Evolutionary conservation across 2,113 vertebrate genomes (phyloP).

Genomic region (Oenanthe oenanthe): DNA sequence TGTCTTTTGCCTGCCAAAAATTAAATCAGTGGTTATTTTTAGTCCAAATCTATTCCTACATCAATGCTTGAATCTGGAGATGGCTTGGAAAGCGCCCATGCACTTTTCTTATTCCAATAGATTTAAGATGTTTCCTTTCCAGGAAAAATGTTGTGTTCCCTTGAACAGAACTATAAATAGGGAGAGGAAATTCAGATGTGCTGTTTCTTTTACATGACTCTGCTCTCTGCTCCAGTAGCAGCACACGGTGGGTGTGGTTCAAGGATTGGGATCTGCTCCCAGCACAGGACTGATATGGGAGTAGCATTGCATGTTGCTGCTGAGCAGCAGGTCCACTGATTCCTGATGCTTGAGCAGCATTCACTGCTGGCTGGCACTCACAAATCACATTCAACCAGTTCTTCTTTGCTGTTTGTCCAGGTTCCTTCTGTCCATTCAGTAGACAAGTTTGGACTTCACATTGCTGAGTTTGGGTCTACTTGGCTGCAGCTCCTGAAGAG

Average conservation of each 20-base stretch:
- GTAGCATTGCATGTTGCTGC: not conserved
- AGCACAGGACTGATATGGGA: not conserved
- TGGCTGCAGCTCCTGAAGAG: not conserved
- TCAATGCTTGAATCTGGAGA: not conserved
- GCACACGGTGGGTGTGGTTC: not conserved
- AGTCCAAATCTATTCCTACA: not conserved
- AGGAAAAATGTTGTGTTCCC: not conserved
- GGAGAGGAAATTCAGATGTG: not conserved
- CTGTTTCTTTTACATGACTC: not conserved
- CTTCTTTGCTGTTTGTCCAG: not conserved
- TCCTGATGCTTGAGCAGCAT: too few relatives aligned
- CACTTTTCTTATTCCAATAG: not conserved
- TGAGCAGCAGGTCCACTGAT: not conserved
- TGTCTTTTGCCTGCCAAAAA: not conserved
- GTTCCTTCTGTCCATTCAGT: not conserved
- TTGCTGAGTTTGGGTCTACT: not conserved
- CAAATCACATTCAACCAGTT: not conserved
- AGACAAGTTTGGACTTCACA: not conserved
- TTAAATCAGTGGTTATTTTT: not conserved
- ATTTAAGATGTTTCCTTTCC: not conserved
- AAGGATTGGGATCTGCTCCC: not conserved
- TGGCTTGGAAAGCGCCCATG: not conserved
- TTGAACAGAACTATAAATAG: not conserved
- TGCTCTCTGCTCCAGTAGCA: not conserved
- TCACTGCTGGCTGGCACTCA: not conserved